A percentile compares a stretch with the other conserved stretches of the same genome.
These are phyloP conservation scores for Lates calcarifer DNA, from an alignment of 2,113 vertebrate genomes.

Conservation along the genomic window DNA sequence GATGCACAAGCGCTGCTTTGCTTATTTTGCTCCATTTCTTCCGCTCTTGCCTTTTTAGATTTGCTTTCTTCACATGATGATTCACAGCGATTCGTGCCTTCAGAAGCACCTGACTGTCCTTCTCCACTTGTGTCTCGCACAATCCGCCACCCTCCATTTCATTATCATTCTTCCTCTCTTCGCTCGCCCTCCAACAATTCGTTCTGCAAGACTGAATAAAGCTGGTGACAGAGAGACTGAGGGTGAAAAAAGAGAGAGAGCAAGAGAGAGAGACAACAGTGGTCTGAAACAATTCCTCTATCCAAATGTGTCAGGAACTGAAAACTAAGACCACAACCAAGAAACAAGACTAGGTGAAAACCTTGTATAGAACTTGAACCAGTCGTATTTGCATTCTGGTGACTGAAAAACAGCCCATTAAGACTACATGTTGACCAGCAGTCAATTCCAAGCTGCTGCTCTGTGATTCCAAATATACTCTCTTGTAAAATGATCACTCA, in stretches of 20 bases:
- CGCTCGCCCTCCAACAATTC: constrained; percentile 17
- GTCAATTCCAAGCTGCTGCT: too few species aligned
- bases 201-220: constrained; percentile 48
- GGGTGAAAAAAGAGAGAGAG: not conserved
- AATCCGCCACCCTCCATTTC: constrained; percentile 9
- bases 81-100: constrained; percentile 42
- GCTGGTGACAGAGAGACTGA: not conserved
- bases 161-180: constrained; percentile 24
- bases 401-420: too few species aligned
- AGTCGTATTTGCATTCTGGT: too few species aligned
- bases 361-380: too few species aligned
- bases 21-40: constrained; percentile 22
- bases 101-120: constrained; percentile 33
- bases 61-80: constrained; percentile 14
- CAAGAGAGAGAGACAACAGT: not conserved
- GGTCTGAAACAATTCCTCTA: not conserved
- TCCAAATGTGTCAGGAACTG: not conserved
- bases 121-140: constrained; percentile 3
- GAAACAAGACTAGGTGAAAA: too few species aligned
- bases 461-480: too few species aligned
- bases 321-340: not conserved
- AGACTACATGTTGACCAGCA: too few species aligned
- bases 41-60: not conserved
- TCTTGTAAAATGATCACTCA: too few species aligned
- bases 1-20: not conserved